phyloP scores from a whole-genome alignment of 64 coral and sea anemone species.

The Orbicella faveolata region DNA sequence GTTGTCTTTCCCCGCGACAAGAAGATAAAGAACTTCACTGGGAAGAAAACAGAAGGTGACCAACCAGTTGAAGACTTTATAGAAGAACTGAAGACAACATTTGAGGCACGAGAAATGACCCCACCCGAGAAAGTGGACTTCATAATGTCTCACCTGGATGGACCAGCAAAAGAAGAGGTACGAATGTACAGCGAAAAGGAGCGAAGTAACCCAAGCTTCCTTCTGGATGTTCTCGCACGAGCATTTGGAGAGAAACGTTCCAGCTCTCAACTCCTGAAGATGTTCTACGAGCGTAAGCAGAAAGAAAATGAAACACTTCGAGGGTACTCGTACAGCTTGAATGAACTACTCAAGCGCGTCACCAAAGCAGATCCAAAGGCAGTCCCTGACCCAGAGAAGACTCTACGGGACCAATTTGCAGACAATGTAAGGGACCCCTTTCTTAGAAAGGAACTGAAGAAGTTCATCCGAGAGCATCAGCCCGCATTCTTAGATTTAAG shows the following conservation, averaged over 20 bases:
- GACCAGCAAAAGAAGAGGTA: constrained; percentile 36
- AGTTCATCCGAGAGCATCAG: constrained; percentile 13
- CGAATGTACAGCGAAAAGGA: constrained; percentile 3
- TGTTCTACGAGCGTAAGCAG: constrained; percentile 23
- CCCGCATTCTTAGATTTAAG: constrained; percentile 56
- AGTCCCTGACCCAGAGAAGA: constrained; percentile 29
- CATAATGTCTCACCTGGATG: constrained; percentile 43
- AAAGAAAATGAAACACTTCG: constrained; percentile 29
- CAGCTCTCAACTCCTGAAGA: constrained; percentile 18
- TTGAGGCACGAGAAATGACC: constrained; percentile 35
- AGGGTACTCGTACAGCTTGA: background rate
- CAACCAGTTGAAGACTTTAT: constrained; percentile 38
- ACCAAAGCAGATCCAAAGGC: constrained; percentile 13
- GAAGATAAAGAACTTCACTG: constrained; percentile 1
- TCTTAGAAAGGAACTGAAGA: constrained; percentile 45
- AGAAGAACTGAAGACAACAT: constrained; percentile 23
- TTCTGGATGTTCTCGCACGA: constrained; percentile 24
- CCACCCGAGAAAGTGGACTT: constrained; percentile 49
- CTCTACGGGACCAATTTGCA: constrained; percentile 54
- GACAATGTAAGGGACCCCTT: constrained; percentile 64
- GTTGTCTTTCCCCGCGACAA: constrained; percentile 10
- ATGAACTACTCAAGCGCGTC: background rate
- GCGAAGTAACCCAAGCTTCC: background rate
- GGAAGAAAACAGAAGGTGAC: background rate
- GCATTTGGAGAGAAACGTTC: constrained; percentile 41